phyloP scores from a whole-genome alignment of 2,888 invertebrate genomes.

The Chrysina gloriosa region DNA sequence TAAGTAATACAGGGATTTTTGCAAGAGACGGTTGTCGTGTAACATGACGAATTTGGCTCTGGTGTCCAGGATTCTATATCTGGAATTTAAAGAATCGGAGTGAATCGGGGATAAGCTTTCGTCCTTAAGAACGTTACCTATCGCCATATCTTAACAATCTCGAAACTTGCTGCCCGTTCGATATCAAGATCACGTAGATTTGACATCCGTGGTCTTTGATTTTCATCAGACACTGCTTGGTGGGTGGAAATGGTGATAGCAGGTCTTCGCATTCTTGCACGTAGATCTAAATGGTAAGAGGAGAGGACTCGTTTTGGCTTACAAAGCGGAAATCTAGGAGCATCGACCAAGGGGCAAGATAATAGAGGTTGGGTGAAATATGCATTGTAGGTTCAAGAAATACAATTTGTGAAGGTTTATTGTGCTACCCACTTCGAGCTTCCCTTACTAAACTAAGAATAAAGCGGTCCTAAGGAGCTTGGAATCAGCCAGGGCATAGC shows the following conservation, averaged over 20 bases:
- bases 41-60: conserved; percentile 78
- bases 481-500: too few species aligned
- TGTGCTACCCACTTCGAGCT: too few species aligned
- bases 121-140: conserved; percentile 64
- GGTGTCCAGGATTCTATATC: conserved; percentile 77
- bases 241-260: conserved; percentile 71
- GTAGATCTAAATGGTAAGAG: conserved; percentile 63
- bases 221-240: conserved; percentile 69
- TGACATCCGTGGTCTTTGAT: conserved; percentile 76
- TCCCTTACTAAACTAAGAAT: too few species aligned
- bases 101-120: too few species aligned
- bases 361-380: too few species aligned
- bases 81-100: conserved; percentile 55
- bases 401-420: too few species aligned
- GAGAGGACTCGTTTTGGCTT: background rate
- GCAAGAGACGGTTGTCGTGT: conserved; percentile 76
- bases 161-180: conserved; percentile 77
- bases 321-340: too few species aligned
- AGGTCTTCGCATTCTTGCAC: conserved; percentile 75
- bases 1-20: conserved; percentile 74
- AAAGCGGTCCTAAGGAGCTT: too few species aligned
- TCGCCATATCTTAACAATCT: conserved; percentile 78
- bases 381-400: too few species aligned
- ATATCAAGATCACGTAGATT: conserved; percentile 76
- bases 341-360: too few species aligned